Evolutionary conservation across 2,113 vertebrate species (phyloP).

Genomic region (Proterorhinus semilunaris): DNA sequence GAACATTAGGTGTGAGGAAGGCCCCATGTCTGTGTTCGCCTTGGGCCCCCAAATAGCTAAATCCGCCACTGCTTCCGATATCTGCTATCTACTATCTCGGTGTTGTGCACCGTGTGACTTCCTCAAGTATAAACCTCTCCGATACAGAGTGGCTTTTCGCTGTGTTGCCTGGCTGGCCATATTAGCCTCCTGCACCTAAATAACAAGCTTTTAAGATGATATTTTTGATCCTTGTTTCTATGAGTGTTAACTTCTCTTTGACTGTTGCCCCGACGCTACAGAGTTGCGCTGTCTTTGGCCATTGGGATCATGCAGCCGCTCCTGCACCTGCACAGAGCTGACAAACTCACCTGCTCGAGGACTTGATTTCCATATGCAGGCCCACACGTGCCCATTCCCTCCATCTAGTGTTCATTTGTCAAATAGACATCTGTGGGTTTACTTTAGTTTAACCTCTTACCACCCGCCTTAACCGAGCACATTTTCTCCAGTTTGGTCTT

Average conservation of each 20-base stretch:
- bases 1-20: too few relatives aligned
- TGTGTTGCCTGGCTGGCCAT: conserved; percentile 3
- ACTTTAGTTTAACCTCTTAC: too few relatives aligned
- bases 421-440: too few relatives aligned
- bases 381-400: neutral
- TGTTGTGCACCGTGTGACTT: conserved; percentile 37
- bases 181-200: conserved; percentile 13
- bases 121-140: conserved; percentile 28
- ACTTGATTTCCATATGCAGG: neutral
- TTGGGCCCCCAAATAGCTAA: too few relatives aligned
- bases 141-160: conserved; percentile 27
- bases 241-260: conserved; percentile 9
- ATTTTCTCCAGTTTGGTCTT: too few relatives aligned
- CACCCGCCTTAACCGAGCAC: too few relatives aligned
- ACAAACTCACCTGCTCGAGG: neutral
- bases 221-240: neutral
- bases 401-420: too few relatives aligned
- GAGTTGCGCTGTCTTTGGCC: neutral
- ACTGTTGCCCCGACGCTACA: conserved; percentile 7
- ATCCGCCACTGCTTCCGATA: too few relatives aligned
- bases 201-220: conserved; percentile 28
- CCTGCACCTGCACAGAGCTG: conserved; percentile 6
- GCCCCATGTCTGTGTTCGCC: too few relatives aligned
- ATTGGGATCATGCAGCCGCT: conserved; percentile 15
- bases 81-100: conserved; percentile 32